Base-by-base conservation (phyloP, 2,113 vertebrate genomes). In the Callaeas wilsoni region DNA sequence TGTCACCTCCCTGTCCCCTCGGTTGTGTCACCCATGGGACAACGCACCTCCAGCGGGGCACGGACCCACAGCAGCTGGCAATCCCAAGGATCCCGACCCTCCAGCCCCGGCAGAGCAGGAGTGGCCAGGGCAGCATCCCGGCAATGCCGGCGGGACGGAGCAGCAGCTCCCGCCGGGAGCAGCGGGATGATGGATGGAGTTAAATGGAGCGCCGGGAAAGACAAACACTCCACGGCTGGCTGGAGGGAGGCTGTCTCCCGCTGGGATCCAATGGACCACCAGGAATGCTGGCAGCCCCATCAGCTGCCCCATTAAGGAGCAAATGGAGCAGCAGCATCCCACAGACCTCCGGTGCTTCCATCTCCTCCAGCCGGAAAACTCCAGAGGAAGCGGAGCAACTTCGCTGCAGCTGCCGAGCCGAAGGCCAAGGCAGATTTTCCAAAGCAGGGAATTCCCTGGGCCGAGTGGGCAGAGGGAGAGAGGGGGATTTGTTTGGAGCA, bases 11-110 rank as follows among this genome's bases (percentile, higher is more conserved):
- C 27, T 42, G 52, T 53, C n/a, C 57, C 64, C n/a, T 67, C 0
- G 39, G 25, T 4, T 2, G 25, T 41, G 53, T 30, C 49, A 4
- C 4, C 84, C 55, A 5, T 4, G 0, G 1, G 30, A 59, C 4
- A 0, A 4, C 0, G 4, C 3, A 5, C 19, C 32, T 14, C n/a
- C 59, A 22, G 39, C 35, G 23, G 0, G 2, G 33, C 65, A 46
- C 2, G 0, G 33, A 35, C 39, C 25, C 56, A 10, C 8, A 0
- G 18, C 8, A 2, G 37, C 27, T 4, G 14, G 25, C 7, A 37
- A 15, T 6, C 3, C 65, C 55, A 4, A 22, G 27, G 52, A 53
- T 26, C 44, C 44, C 0, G 0, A 39, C 19, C 3, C 21, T 17
- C 15, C 21, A 8, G 49, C 32, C 62, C 55, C 5, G 1, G 60